Evolutionary conservation across 2,113 vertebrate species (phyloP), one percentile per base, ranked within the genome.

Genomic region (Prunella himalayana): DNA sequence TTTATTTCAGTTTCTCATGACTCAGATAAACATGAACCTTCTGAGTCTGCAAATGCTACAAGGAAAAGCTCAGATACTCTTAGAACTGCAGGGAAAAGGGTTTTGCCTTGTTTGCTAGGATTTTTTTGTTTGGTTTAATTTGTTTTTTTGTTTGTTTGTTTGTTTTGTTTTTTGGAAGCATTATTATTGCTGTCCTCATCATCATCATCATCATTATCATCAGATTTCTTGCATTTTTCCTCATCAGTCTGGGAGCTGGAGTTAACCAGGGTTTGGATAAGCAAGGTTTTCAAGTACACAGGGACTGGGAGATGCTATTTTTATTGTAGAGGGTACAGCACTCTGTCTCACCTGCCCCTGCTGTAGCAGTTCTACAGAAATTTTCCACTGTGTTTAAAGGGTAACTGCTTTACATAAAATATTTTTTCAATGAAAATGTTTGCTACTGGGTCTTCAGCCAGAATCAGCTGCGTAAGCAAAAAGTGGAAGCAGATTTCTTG

Each of bases 1-100:
- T 59, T 69, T 66, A n/a, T 78, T 82, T 75, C 64, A 59, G 27
- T 83, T 94, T 94, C 59, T 95, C 30, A 81, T 66, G 69, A 83
- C 16, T 92, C 72, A 81, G 33, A 54, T n/a, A 69, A 92, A 78
- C 25, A 57, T 9, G 28, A 86, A 15, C 35, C 13, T 66, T n/a
- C 56, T 81, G 64, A 81, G 28, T 71, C 45, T 75, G 54, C 44
- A 88, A 81, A 65, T 17, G 18, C 24, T 44, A 19, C 19, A 82
- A 68, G 53, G 10, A 28, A 64, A 79, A 80, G n/a, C 11, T 83
- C 33, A 28, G 10, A 50, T 35, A 37, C 13, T 35, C n/a, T 80
- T 72, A 23, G 9, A 85, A 76, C 24, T 3, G 12, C 24, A 47
- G 20, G 20, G 35, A 23, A 25, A 81, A 53, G 6, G 19, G 7